These are phyloP conservation scores for Aphodius granarius DNA, from an alignment of 2,888 invertebrate genomes.

Conservation along the genomic window DNA sequence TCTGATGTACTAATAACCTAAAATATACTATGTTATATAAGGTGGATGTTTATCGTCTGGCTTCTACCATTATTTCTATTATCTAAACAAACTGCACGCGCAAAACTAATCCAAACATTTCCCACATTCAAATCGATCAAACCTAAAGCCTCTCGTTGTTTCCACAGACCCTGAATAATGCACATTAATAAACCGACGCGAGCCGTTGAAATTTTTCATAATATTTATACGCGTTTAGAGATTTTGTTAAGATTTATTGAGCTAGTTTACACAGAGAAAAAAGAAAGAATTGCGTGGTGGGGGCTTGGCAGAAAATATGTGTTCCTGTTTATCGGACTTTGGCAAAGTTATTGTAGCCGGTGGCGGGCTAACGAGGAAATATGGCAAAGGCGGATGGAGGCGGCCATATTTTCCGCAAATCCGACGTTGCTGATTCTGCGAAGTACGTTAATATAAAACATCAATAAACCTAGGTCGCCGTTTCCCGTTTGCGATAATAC, in stretches of 20 bases:
- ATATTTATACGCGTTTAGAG: background rate
- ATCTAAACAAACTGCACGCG: background rate
- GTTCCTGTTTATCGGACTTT: background rate
- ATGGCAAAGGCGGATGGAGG: background rate
- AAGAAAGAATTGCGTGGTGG: background rate
- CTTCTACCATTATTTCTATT: background rate
- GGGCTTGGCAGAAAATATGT: background rate
- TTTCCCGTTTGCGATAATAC: background rate
- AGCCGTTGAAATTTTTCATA: background rate
- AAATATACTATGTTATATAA: background rate
- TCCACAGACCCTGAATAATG: background rate
- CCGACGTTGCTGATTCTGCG: background rate
- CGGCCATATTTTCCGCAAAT: background rate
- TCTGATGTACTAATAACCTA: background rate
- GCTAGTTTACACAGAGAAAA: background rate
- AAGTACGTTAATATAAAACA: background rate
- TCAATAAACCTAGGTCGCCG: background rate
- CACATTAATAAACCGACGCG: background rate
- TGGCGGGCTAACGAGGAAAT: background rate
- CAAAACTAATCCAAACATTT: background rate
- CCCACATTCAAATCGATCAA: background rate
- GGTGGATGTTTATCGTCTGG: background rate
- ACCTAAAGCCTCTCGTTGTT: background rate
- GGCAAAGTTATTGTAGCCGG: background rate
- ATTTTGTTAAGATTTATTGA: background rate